A percentile compares a stretch with the other conserved stretches of the same genome.
These are phyloP conservation scores for Cotesia chilonis DNA, from an alignment of 1,140 invertebrate species.

Conservation along the genomic window DNA sequence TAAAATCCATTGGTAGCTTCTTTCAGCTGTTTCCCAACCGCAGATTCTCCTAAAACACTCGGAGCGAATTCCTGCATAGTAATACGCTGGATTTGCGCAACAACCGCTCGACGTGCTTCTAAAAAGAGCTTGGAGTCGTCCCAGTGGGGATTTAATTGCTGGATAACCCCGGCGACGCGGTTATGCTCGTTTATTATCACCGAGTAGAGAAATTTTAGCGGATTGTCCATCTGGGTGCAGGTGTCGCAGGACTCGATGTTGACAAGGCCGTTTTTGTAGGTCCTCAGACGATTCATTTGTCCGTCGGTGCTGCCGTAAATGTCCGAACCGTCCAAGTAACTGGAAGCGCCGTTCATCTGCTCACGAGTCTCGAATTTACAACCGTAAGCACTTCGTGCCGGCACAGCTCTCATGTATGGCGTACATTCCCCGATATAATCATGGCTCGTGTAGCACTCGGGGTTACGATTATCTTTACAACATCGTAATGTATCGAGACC, in stretches of 20 bases:
- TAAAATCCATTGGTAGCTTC: slow-evolving; percentile 74
- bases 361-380: slow-evolving; percentile 78
- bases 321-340: slow-evolving; percentile 86
- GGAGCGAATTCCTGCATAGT: slow-evolving; percentile 88
- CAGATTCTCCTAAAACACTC: slow-evolving; percentile 77
- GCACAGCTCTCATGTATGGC: slow-evolving; percentile 80
- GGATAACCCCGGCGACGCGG: slow-evolving; percentile 77
- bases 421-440: slow-evolving; percentile 66
- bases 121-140: slow-evolving; percentile 82
- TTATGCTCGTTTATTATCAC: slow-evolving; percentile 84
- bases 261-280: slow-evolving; percentile 79
- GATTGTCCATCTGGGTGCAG: slow-evolving; percentile 60
- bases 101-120: slow-evolving; percentile 80
- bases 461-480: slow-evolving; percentile 52
- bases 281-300: slow-evolving; percentile 73
- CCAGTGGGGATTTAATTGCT: slow-evolving; percentile 84
- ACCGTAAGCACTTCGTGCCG: slow-evolving; percentile 70
- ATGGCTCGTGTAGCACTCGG: slow-evolving; percentile 67
- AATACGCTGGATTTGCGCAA: slow-evolving; percentile 84
- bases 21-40: slow-evolving; percentile 72
- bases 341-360: slow-evolving; percentile 88
- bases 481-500: slow-evolving; percentile 46
- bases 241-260: slow-evolving; percentile 71
- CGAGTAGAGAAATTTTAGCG: slow-evolving; percentile 73
- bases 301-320: slow-evolving; percentile 83